Conservation (phyloP, 2,797 vertebrate genomes). For the Rhyacichthys aspro region DNA sequence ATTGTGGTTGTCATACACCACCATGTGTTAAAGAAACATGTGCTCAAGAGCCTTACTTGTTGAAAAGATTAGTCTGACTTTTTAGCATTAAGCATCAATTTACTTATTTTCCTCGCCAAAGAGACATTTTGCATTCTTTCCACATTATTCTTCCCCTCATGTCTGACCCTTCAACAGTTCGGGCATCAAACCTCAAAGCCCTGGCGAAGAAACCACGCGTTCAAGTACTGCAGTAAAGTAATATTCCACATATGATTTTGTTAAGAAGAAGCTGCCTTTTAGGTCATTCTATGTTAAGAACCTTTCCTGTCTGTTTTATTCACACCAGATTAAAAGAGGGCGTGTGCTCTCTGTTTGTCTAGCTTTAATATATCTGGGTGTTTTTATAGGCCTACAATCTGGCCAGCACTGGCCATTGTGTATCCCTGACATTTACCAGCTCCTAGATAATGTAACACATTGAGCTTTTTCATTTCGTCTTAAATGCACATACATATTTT, state of each 20-base stretch:
- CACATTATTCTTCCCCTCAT: slow-evolving; percentile 35
- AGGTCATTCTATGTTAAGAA: slow-evolving; percentile 8
- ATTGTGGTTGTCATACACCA: slow-evolving; percentile 44
- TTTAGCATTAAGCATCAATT: slow-evolving; percentile 24
- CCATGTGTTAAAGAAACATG: slow-evolving; percentile 31
- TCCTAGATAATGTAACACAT: slow-evolving; percentile 49
- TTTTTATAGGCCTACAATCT: slow-evolving; percentile 24
- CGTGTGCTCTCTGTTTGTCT: slow-evolving; percentile 6
- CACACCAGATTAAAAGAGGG: slow-evolving; percentile 2
- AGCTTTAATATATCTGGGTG: slow-evolving; percentile 29
- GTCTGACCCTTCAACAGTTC: slow-evolving; percentile 51
- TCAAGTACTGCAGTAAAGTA: slow-evolving; percentile 30
- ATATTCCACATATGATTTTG: slow-evolving; percentile 44
- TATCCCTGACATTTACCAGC: slow-evolving; percentile 37
- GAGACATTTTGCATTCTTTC: slow-evolving; percentile 57
- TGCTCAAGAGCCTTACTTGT: slow-evolving; percentile 31
- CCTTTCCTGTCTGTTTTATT: not conserved
- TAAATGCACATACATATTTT: slow-evolving; percentile 29
- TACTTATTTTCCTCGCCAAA: slow-evolving; percentile 24
- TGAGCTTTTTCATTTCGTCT: slow-evolving; percentile 39
- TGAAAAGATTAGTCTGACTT: slow-evolving; percentile 9
- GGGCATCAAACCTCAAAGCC: slow-evolving; percentile 36
- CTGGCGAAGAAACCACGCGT: slow-evolving; percentile 44
- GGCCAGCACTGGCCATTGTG: slow-evolving; percentile 30
- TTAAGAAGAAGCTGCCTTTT: slow-evolving; percentile 36